These are phyloP conservation scores for Odobenus rosmarus DNA, from an alignment of 2,113 vertebrate species.

Conservation along the genomic window DNA sequence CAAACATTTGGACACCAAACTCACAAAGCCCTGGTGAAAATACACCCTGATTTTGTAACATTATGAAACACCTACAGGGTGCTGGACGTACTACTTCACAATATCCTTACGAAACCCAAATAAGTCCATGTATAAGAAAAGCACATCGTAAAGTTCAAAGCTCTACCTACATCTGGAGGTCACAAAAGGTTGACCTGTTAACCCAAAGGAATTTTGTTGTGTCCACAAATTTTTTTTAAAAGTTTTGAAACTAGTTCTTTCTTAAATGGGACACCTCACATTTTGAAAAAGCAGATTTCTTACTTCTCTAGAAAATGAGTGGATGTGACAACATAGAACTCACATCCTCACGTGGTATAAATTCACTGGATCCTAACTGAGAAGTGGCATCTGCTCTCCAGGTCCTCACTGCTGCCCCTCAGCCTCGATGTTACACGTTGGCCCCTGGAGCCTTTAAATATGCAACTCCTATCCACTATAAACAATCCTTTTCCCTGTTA, in stretches of 20 bases:
- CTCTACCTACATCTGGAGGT: constrained; percentile 21
- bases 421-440: not conserved
- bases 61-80: not conserved
- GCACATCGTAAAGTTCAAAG: constrained; percentile 30
- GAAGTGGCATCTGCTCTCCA: not conserved
- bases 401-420: not conserved
- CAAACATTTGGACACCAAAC: constrained; percentile 8
- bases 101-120: constrained; percentile 13
- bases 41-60: not conserved
- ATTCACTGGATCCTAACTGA: not conserved
- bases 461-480: not conserved
- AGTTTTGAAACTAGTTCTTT: not conserved
- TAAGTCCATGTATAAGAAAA: not conserved
- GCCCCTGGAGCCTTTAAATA: not conserved
- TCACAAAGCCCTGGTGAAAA: not conserved
- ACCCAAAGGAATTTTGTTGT: constrained; percentile 4
- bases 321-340: not conserved
- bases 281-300: constrained; percentile 17
- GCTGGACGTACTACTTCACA: not conserved
- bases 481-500: not conserved
- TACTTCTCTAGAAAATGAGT: constrained; percentile 3
- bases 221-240: not conserved
- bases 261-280: not conserved
- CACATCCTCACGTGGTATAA: not conserved
- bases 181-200: not conserved